A percentile compares a stretch with the other conserved stretches of the same genome.
phyloP scores from a whole-genome alignment of 92 coral and sea anemone species.

The Blastomussa wellsi region DNA sequence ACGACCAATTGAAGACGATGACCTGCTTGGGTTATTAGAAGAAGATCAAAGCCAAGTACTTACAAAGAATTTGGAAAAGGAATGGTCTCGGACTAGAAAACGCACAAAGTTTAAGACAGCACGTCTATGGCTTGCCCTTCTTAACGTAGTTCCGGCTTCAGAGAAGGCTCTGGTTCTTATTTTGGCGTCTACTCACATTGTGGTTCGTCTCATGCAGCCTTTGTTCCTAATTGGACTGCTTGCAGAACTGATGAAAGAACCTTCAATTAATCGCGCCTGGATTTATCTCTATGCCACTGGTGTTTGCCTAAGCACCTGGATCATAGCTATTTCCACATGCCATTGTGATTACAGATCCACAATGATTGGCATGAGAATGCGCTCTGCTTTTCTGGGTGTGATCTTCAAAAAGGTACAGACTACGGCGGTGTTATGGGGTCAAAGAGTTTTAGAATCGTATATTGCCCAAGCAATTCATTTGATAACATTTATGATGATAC shows the following conservation, averaged over 20 bases:
- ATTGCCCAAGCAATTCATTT: not conserved
- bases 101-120: not conserved
- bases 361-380: conserved; percentile 16
- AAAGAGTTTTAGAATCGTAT: too few species aligned
- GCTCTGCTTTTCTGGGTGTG: conserved; percentile 22
- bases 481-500: not conserved
- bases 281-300: conserved; percentile 4
- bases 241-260: conserved; percentile 5
- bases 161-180: not conserved
- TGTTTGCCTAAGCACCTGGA: conserved; percentile 7
- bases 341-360: conserved; percentile 25
- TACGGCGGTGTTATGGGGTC: not conserved
- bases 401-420: conserved; percentile 14
- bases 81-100: not conserved
- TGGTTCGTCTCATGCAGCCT: conserved; percentile 1
- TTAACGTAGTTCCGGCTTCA: conserved; percentile 3
- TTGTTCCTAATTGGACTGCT: conserved; percentile 23
- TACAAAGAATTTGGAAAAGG: not conserved
- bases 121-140: not conserved
- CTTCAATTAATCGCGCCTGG: not conserved
- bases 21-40: conserved; percentile 7
- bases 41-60: conserved; percentile 11
- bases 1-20: conserved; percentile 15
- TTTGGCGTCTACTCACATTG: not conserved
- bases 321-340: conserved; percentile 23